A percentile compares a stretch with the other conserved stretches of the same genome.
phyloP scores from a whole-genome alignment of 1,140 invertebrate species.

The Lucilia cuprina region DNA sequence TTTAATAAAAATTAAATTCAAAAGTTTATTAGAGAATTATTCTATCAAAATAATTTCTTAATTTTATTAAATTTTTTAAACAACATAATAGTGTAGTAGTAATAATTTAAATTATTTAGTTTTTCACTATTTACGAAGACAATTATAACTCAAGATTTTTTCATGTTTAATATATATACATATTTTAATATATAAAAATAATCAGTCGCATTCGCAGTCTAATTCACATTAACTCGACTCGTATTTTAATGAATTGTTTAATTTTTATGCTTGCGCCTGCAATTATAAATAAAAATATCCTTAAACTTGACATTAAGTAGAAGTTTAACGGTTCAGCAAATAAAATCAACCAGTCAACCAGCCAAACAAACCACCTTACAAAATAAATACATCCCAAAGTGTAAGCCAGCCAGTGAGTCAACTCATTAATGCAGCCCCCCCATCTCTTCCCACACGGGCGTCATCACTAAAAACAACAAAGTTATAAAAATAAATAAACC shows the following conservation, averaged over 20 bases:
- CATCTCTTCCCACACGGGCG: not conserved
- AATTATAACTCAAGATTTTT: too few relatives aligned
- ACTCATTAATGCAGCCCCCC: not conserved
- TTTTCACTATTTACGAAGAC: too few relatives aligned
- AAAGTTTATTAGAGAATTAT: too few relatives aligned
- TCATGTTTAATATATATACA: too few relatives aligned
- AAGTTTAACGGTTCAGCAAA: constrained; percentile 2
- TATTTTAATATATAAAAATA: too few relatives aligned
- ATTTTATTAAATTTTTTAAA: too few relatives aligned
- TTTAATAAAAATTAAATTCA: too few relatives aligned
- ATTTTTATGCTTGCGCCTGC: not conserved
- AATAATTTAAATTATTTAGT: too few relatives aligned
- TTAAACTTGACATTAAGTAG: not conserved
- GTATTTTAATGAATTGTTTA: not conserved
- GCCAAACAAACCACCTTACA: not conserved
- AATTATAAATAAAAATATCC: not conserved
- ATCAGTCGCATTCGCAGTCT: too few relatives aligned
- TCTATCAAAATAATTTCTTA: too few relatives aligned
- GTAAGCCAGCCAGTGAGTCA: not conserved
- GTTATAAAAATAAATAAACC: not conserved
- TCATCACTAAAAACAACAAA: not conserved
- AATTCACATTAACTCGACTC: too few relatives aligned
- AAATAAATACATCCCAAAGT: not conserved
- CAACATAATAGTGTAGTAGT: too few relatives aligned
- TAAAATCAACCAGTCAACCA: not conserved